Evolutionary conservation across 2,797 vertebrate genomes (phyloP), one percentile per base, ranked within the genome.

Genomic region (Rhabdomys pumilio): DNA sequence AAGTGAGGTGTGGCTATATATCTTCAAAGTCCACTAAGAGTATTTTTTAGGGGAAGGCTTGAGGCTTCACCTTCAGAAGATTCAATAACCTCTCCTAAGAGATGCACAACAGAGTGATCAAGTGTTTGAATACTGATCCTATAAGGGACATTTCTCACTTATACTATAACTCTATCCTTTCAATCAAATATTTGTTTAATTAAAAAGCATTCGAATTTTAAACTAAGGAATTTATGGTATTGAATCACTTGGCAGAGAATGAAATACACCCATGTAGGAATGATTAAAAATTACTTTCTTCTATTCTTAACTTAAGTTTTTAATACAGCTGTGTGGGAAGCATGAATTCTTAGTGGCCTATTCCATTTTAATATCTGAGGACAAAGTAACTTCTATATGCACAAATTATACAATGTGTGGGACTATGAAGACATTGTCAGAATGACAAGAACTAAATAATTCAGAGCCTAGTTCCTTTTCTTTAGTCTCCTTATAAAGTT

Each of bases 381-480:
- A 96, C 69, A 91, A 80, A 92, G 94, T 79, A 26, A 81, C 63
- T 93, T 91, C 85, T 89, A 67, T 65, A 79, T 63, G 55, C 26
- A 69, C 85, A 92, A 92, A 94, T 97, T 93, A 84, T 80, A 41
- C 90, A 59, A 47, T 19, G 92, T 69, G 69, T 76, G 81, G 89
- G 88, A 79, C 86, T 84, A 73, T 83, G 90, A 94, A 59, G 81
- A 63, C 89, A 73, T 88, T 92, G 90, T 94, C 91, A 96, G 94
- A 97, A 50, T 92, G 97, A 96, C 94, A 94, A 14, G 82, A 90
- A 67, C 81, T 91, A 95, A 96, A 96, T 96, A 93, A 94, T 96
- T 96, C 95, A 96, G 89, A 95, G 80, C 69, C 44, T n/a, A 55
- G 75, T 50, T 95, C 63, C 67, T 94, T 91, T 92, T 91, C 92